These are phyloP conservation scores for Nothoprocta perdicaria DNA, from an alignment of 2,113 vertebrate genomes.

Conservation along the genomic window DNA sequence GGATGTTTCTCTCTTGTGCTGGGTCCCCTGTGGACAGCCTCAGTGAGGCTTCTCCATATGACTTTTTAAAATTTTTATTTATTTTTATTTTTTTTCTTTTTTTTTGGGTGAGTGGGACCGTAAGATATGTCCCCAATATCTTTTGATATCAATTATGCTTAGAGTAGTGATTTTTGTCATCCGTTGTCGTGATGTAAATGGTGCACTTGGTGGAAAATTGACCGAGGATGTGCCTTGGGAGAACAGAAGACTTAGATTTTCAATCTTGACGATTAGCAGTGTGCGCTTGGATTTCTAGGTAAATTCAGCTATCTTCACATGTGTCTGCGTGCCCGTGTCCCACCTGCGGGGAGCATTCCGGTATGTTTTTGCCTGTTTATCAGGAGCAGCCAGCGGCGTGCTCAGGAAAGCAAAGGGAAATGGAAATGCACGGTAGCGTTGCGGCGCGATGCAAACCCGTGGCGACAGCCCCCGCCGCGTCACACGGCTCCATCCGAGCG, in stretches of 20 bases:
- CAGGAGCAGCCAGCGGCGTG: neutral
- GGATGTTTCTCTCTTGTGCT: neutral
- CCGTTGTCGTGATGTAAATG: neutral
- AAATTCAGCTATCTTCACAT: neutral
- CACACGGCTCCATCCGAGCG: fast-evolving
- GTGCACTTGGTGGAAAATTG: neutral
- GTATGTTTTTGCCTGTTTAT: neutral
- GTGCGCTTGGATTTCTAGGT: neutral
- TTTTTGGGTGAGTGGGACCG: neutral
- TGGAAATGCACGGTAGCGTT: neutral
- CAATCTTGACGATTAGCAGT: neutral
- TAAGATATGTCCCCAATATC: neutral
- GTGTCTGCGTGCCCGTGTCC: neutral
- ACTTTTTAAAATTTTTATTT: too few species aligned
- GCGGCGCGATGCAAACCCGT: neutral
- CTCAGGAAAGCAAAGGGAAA: neutral
- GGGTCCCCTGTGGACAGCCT: neutral
- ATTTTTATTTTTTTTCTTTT: neutral
- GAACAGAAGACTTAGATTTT: neutral
- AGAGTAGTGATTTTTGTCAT: neutral
- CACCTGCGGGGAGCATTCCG: neutral
- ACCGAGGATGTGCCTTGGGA: neutral
- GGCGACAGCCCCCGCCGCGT: neutral
- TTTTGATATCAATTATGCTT: neutral
- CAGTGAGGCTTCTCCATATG: neutral